Conservation (phyloP, 1,140 invertebrate genomes). For the Protaetia brevitarsis region DNA sequence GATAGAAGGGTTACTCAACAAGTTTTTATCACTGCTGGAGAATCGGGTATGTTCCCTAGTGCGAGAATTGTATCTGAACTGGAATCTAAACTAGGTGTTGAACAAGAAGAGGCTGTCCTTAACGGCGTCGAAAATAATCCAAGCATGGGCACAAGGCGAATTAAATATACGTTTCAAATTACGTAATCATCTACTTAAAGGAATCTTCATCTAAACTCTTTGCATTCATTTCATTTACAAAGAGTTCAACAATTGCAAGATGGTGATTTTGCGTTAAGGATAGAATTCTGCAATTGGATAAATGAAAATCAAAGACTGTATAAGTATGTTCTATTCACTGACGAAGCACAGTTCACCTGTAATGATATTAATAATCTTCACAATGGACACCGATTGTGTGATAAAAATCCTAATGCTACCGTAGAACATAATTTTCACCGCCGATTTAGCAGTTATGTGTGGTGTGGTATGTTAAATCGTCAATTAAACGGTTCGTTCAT, state of each 20-base stretch:
- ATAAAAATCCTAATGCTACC: conserved; percentile 9
- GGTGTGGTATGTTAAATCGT: background rate
- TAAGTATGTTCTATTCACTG: too few relatives aligned
- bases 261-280: too few relatives aligned
- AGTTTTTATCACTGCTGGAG: background rate
- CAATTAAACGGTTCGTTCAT: background rate
- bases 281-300: too few relatives aligned
- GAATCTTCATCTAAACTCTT: background rate
- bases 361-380: conserved; percentile 24
- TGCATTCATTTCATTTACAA: background rate
- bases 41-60: background rate
- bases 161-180: background rate
- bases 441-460: background rate
- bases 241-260: too few relatives aligned
- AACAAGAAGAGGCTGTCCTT: background rate
- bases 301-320: too few relatives aligned
- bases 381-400: conserved; percentile 19
- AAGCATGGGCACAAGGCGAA: background rate
- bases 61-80: background rate
- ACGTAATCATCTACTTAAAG: background rate
- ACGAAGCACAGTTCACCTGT: conserved; percentile 21
- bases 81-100: background rate
- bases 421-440: background rate
- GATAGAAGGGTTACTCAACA: background rate
- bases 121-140: background rate